Percentiles rank a stretch among this genome's conserved stretches.
These are phyloP conservation scores for Bombus pyrosoma DNA, from an alignment of 1,140 invertebrate species.

Conservation along the genomic window DNA sequence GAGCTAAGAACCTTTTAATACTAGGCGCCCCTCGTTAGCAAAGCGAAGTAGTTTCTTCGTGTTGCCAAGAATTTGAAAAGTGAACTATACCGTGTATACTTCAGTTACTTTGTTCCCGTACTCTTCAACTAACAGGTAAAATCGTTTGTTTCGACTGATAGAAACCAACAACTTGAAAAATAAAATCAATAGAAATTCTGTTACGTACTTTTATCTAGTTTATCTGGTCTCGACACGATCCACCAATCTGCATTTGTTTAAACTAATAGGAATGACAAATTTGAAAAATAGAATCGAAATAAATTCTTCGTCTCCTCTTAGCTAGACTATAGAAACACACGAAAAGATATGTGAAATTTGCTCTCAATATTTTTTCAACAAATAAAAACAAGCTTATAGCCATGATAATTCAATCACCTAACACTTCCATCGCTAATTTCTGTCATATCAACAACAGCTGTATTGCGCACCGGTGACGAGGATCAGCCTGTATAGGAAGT, in stretches of 20 bases:
- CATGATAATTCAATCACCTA: background rate
- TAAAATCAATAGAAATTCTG: background rate
- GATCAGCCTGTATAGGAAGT: slow-evolving; percentile 66
- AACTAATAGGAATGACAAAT: background rate
- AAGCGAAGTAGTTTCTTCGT: too few species aligned
- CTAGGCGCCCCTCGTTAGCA: too few species aligned
- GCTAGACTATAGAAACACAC: background rate
- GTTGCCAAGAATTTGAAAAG: too few species aligned
- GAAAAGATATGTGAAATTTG: background rate
- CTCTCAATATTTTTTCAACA: background rate
- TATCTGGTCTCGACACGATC: background rate
- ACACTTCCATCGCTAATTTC: background rate
- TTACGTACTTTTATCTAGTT: background rate
- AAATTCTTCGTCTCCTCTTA: background rate
- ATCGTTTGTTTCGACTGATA: too few species aligned
- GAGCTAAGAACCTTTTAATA: background rate
- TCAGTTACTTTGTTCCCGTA: too few species aligned
- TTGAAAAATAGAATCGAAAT: background rate
- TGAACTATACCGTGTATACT: too few species aligned
- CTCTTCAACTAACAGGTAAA: too few species aligned
- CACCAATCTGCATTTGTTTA: background rate
- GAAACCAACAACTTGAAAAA: background rate
- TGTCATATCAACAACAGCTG: background rate
- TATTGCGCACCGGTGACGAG: slow-evolving; percentile 29
- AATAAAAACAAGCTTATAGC: background rate